Evolutionary conservation across 2,888 invertebrate species (phyloP).

Genomic region (Pheosia tremula): DNA sequence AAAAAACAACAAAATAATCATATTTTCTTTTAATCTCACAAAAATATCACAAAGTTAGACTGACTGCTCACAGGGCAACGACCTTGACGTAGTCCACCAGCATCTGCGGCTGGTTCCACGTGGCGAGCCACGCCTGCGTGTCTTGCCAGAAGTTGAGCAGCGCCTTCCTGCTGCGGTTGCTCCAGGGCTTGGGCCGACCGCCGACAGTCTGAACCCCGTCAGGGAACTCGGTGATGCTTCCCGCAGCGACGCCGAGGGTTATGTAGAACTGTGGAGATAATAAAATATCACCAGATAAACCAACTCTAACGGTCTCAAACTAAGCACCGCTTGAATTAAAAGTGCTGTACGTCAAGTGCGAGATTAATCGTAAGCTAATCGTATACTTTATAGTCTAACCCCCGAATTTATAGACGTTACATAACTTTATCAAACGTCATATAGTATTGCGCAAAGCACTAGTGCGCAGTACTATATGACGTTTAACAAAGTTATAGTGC

Average conservation of each 20-base stretch:
- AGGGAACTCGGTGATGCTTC: slow-evolving; percentile 88
- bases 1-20: too few relatives aligned
- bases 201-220: slow-evolving; percentile 73
- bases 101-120: slow-evolving; percentile 83
- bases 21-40: not conserved
- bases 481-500: too few relatives aligned
- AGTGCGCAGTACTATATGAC: too few relatives aligned
- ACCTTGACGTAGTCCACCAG: slow-evolving; percentile 86
- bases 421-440: too few relatives aligned
- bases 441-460: too few relatives aligned
- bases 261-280: slow-evolving; percentile 84
- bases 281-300: too few relatives aligned
- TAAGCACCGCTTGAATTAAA: too few relatives aligned
- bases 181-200: slow-evolving; percentile 86
- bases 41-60: not conserved
- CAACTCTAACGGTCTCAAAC: too few relatives aligned
- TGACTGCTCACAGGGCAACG: slow-evolving; percentile 66
- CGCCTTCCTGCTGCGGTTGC: slow-evolving; percentile 82
- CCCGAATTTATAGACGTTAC: too few relatives aligned
- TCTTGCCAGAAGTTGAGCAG: slow-evolving; percentile 86
- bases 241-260: slow-evolving; percentile 88
- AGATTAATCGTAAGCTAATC: too few relatives aligned
- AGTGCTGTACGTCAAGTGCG: too few relatives aligned
- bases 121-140: slow-evolving; percentile 82
- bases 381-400: too few relatives aligned